Base-by-base conservation (phyloP, 2,113 vertebrate genomes). In the Cyanoliseus patagonus region DNA sequence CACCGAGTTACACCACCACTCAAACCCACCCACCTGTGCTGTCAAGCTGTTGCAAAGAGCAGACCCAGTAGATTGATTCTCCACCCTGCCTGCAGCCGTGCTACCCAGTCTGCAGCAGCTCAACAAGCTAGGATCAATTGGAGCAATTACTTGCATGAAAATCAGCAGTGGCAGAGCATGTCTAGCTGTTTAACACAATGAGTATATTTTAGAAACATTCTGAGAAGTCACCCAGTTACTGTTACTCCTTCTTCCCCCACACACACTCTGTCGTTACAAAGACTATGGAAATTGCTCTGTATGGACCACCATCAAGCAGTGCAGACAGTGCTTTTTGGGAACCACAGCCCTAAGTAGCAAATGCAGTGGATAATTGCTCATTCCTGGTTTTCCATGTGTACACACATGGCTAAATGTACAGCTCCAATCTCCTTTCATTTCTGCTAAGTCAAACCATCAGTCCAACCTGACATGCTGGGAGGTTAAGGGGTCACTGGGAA, bases 121-220 rank as follows among this genome's bases (percentile, higher is more conserved):
- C 78, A 96, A 92, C 35, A 46, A 88, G 47, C 28, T 70, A 9
- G 81, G 94, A 88, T 92, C 95, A 95, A 91, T 46, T 66, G 82
- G 88, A 93, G 90, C 92, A 94, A 94, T 76, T 87, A 57, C 69
- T 94, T 31, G 80, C 88, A 73, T 51, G 70, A 77, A 76, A 93
- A 94, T 88, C 2, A 92, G 88, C 77, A 86, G 90, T 92, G 73
- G 92, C 88, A 86, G 83, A 84, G 57, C 44, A 49, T 2, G 77
- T 86, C 90, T 92, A 69, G 94, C 90, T 94, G 91, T 23, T 92
- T 73, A 95, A 96, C 90, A 84, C 80, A 93, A 94, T 17, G 31
- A 64, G 66, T 49, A 57, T 86, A 83, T 92, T 95, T 95, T 78
- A 89, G 91, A 90, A 92, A 79, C 28, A 55, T 72, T 84, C 6